Conservation (phyloP, 1,140 invertebrate species). For the Ceratitis capitata region DNA sequence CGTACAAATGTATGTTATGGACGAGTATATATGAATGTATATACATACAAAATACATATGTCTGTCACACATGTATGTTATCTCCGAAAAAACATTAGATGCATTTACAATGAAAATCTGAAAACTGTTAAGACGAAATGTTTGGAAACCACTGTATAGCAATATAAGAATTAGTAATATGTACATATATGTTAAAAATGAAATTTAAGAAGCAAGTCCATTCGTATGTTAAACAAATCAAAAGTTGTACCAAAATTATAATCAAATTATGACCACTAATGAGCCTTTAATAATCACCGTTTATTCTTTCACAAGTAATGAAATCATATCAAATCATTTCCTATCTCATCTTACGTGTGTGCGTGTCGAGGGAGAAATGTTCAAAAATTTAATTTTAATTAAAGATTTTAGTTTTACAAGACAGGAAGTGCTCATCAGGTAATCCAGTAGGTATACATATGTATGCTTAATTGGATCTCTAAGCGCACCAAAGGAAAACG, state of each 20-base stretch:
- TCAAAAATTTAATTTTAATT: background rate
- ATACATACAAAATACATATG: background rate
- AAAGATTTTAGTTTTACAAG: background rate
- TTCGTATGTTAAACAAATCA: too few species aligned
- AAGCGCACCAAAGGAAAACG: background rate
- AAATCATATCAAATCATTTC: constrained; percentile 47
- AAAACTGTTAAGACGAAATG: too few species aligned
- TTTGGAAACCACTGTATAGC: too few species aligned
- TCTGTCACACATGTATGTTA: background rate
- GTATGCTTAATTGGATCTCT: background rate
- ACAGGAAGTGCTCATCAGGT: background rate
- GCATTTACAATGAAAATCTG: too few species aligned
- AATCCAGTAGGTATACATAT: background rate
- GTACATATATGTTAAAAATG: too few species aligned
- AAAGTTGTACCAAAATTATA: too few species aligned
- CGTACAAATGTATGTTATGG: background rate
- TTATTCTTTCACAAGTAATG: constrained; percentile 52
- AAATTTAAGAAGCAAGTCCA: too few species aligned
- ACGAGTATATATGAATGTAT: background rate
- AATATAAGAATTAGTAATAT: too few species aligned
- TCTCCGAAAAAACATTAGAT: background rate
- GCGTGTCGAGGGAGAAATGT: background rate
- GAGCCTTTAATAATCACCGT: constrained; percentile 64
- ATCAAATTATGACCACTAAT: constrained; percentile 64
- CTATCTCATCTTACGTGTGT: background rate